These are phyloP conservation scores for Theonella swinhoei DNA, from an alignment of 37 sponge, comb jelly and placozoan species.

Conservation along the genomic window DNA sequence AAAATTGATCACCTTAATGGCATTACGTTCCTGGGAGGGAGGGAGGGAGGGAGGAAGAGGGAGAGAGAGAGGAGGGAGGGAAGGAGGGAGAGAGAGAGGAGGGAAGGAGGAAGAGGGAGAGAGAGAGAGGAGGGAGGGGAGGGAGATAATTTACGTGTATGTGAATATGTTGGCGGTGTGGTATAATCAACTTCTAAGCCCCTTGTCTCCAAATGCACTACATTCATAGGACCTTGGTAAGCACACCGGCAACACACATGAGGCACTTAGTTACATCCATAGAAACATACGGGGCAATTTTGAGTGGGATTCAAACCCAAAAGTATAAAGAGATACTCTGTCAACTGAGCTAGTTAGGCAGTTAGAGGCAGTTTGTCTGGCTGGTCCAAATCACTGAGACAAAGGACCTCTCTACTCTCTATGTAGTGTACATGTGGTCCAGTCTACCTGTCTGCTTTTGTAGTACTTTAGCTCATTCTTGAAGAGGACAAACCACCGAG, in stretches of 20 bases:
- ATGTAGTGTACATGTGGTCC: neutral
- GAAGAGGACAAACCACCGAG: constrained; percentile 78
- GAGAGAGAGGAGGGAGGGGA: neutral
- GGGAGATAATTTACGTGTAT: neutral
- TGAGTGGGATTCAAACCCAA: too few relatives aligned
- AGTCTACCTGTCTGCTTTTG: constrained; percentile 47
- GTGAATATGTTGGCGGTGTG: neutral
- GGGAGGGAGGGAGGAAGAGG: neutral
- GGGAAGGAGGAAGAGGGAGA: neutral
- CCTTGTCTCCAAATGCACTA: too few relatives aligned
- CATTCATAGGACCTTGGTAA: too few relatives aligned
- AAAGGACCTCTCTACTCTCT: too few relatives aligned
- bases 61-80: constrained; percentile 6
- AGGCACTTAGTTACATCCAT: too few relatives aligned
- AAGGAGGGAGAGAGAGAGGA: neutral
- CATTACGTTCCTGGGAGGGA: constrained; percentile 36
- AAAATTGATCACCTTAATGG: constrained; percentile 54
- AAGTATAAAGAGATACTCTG: too few relatives aligned
- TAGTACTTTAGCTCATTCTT: constrained; percentile 81
- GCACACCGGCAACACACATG: too few relatives aligned
- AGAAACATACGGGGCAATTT: too few relatives aligned
- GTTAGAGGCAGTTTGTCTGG: too few relatives aligned
- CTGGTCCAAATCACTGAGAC: too few relatives aligned
- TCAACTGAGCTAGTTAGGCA: too few relatives aligned
- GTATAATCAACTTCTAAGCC: too few relatives aligned